A percentile compares a stretch with the other conserved stretches of the same genome.
Conservation (phyloP, 2,797 vertebrate genomes). For the Allobates femoralis region DNA sequence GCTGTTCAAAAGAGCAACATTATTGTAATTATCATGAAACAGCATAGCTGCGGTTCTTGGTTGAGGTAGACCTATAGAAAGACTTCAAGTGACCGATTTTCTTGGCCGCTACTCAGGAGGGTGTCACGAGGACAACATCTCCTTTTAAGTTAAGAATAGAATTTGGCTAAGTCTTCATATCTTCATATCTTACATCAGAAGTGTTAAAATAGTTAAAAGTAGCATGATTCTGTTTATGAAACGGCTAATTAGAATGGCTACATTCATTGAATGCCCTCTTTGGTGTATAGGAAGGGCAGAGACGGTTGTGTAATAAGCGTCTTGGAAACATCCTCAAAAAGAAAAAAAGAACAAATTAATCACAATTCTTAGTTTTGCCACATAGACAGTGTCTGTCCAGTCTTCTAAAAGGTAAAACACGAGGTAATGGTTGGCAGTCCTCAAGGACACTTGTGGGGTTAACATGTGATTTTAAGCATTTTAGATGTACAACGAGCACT, state of each 20-base stretch:
- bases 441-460: constrained; percentile 34
- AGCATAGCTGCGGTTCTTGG: background rate
- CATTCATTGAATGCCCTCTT: constrained; percentile 24
- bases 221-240: constrained; percentile 40
- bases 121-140: background rate
- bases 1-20: background rate
- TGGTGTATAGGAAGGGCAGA: constrained; percentile 10
- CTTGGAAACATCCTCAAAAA: background rate
- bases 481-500: constrained; percentile 41
- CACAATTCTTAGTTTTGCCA: background rate
- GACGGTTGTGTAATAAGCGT: constrained; percentile 34
- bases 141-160: background rate
- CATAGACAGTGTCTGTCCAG: background rate
- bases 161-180: background rate
- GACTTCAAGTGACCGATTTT: background rate
- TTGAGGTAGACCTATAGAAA: background rate
- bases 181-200: background rate
- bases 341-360: background rate
- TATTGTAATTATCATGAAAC: too few species aligned
- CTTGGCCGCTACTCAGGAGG: background rate
- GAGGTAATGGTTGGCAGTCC: constrained; percentile 45
- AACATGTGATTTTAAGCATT: constrained; percentile 50
- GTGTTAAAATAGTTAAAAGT: constrained; percentile 9
- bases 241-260: constrained; percentile 7
- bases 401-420: constrained; percentile 38